Base-by-base conservation (phyloP, 1,140 invertebrate genomes). In the Ceratina calcarata region DNA sequence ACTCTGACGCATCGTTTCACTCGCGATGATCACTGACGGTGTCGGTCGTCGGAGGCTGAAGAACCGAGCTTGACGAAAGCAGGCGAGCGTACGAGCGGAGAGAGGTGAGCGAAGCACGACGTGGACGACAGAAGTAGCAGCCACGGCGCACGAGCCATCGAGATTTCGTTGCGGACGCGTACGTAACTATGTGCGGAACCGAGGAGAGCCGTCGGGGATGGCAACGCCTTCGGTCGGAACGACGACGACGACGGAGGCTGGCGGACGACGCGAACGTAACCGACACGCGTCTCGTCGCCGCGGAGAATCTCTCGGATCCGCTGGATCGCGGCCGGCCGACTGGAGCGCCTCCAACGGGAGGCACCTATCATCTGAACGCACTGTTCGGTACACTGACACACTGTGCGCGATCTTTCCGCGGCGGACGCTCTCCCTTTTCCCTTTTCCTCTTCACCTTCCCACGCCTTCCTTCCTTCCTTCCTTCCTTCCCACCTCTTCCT, bases 311-410 rank as follows among this genome's bases (percentile, higher is more conserved):
- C 70, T 37, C 32, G 32, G 77, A 79, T 79, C 70, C 73, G 74
- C 65, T 62, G 73, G 75, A 73, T 82, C 76, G 77, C 55, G 65
- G 70, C 81, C 81, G 81, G 77, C 58, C 66, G 77, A 82, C 70
- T 61, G 77, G 8, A 80, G 81, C 81, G 81, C 77, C 81, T 80
- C 81, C 81, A 82, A 51, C 70, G 57, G 81, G 81, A 82, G 77
- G 58, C 77, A 73, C 57, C 80, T 82, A 82, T 79, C 76, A 82
- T 82, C 80, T 73, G 84, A 75, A 78, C 78, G 70, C 79, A 81
- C 78, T 74, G 51, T 64, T 77, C 73, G 55, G 78, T 84, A 74
- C 70, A 80, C 83, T 80, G 70, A 55, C 81, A 78, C 83, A 79
- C 81, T 74, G 61, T 37, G 32, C 32, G 32, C 78, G 78, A 68